phyloP scores from a whole-genome alignment of 2,797 vertebrate genomes.

The Nothura maculosa region DNA sequence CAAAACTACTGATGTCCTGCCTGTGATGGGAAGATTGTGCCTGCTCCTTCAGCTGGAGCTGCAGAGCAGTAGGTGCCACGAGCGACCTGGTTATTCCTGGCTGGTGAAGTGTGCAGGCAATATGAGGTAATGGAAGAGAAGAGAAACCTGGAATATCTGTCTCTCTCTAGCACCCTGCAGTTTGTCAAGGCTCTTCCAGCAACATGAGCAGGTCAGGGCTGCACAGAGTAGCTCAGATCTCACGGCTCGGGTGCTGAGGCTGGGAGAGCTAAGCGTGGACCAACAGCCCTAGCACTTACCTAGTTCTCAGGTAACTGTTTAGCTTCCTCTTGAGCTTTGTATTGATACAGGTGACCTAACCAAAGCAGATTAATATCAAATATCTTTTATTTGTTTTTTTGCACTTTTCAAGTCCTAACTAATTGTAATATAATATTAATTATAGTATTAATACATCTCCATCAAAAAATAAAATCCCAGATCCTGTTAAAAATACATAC shows the following conservation, averaged over 20 bases:
- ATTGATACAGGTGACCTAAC: neutral
- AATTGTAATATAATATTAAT: neutral
- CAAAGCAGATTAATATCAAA: neutral
- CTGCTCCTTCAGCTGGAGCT: neutral
- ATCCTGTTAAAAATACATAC: neutral
- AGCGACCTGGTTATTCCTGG: neutral
- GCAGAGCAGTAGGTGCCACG: neutral
- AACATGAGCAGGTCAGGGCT: neutral
- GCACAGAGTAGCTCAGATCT: neutral
- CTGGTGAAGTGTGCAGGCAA: neutral
- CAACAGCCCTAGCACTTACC: neutral
- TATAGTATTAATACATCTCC: neutral
- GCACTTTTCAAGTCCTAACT: neutral
- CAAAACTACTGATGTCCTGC: neutral
- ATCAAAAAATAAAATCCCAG: neutral
- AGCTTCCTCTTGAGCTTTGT: neutral
- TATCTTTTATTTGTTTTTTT: neutral
- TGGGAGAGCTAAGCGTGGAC: neutral
- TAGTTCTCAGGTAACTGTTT: neutral
- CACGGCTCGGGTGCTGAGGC: neutral
- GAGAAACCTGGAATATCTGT: too few species aligned
- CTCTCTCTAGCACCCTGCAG: neutral
- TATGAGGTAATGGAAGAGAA: neutral
- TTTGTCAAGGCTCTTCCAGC: neutral
- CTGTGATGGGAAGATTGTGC: neutral